These are phyloP conservation scores for Deroptyus accipitrinus DNA, from an alignment of 2,113 vertebrate species.

Conservation along the genomic window DNA sequence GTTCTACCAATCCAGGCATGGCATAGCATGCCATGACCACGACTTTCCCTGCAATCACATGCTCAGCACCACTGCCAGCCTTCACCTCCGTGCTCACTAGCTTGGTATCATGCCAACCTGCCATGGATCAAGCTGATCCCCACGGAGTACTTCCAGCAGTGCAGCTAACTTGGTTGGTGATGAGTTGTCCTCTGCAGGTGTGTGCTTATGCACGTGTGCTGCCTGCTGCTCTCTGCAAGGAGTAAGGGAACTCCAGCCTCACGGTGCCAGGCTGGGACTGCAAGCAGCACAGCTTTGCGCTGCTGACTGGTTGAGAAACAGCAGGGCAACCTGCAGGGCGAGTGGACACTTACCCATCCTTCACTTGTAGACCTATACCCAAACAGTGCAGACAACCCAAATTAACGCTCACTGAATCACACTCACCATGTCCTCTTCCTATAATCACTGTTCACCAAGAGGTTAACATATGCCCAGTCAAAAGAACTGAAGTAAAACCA, in stretches of 20 bases:
- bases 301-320: neutral
- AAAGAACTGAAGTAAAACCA: neutral
- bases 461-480: neutral
- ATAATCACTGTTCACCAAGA: neutral
- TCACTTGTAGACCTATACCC: neutral
- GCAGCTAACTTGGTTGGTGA: neutral
- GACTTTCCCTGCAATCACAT: neutral
- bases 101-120: rapidly evolving
- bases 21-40: neutral
- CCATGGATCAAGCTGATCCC: rapidly evolving
- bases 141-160: neutral
- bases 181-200: neutral
- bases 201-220: neutral
- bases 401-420: rapidly evolving
- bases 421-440: neutral
- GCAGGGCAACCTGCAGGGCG: rapidly evolving
- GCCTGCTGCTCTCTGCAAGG: neutral
- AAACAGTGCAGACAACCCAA: rapidly evolving
- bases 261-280: neutral
- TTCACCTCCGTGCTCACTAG: neutral
- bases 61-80: neutral
- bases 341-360: neutral
- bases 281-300: neutral
- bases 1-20: neutral
- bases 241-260: neutral